phyloP scores from a whole-genome alignment of 2,113 vertebrate genomes.

The Petromus typicus region DNA sequence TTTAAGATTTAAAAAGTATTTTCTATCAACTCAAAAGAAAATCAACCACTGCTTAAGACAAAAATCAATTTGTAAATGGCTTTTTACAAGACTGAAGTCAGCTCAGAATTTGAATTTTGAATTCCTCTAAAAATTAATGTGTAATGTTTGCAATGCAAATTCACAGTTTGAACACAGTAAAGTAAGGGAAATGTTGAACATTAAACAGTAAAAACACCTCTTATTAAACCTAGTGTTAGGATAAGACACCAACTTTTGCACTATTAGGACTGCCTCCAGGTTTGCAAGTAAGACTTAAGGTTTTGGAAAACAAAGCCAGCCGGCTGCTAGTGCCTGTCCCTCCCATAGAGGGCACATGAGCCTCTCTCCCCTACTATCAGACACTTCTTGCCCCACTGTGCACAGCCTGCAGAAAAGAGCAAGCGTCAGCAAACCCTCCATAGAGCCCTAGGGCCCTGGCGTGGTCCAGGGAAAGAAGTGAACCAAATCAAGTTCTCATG shows the following conservation, averaged over 20 bases:
- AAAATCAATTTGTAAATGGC: not conserved
- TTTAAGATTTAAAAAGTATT: slow-evolving; percentile 24
- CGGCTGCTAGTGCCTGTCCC: not conserved
- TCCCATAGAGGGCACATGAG: not conserved
- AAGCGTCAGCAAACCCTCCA: not conserved
- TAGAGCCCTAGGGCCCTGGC: not conserved
- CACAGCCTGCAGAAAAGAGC: not conserved
- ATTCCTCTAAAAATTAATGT: slow-evolving; percentile 8
- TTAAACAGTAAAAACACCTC: not conserved
- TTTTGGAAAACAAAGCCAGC: not conserved
- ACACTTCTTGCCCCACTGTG: no score
- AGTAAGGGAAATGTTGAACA: not conserved
- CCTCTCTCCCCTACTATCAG: not conserved
- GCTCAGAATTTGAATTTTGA: slow-evolving; percentile 19
- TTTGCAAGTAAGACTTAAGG: not conserved
- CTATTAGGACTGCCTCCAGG: not conserved
- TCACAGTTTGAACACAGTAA: not conserved
- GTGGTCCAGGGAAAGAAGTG: not conserved
- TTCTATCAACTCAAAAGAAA: slow-evolving; percentile 34
- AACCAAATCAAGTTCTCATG: not conserved
- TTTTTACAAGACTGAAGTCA: not conserved
- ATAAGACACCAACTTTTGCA: not conserved
- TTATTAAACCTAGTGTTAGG: not conserved
- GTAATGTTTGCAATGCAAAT: not conserved
- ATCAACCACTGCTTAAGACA: not conserved